These are phyloP conservation scores for Coenobita brevimanus DNA, from an alignment of 1,140 invertebrate species.

Conservation along the genomic window DNA sequence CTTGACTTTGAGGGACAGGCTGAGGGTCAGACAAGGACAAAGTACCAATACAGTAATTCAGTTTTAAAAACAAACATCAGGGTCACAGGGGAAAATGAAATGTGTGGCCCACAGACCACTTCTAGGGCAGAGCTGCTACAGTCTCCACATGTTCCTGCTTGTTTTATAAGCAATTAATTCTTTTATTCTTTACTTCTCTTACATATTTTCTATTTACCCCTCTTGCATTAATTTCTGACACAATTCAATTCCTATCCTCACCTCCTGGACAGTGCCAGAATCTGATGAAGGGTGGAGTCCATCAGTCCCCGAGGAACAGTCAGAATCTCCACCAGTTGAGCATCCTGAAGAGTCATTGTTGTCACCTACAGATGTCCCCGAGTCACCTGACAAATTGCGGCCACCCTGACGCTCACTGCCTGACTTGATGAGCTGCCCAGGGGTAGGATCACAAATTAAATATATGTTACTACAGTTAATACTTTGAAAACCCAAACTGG, in stretches of 20 bases:
- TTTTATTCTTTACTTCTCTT: no score
- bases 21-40: no score
- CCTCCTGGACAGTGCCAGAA: slow-evolving; percentile 54
- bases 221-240: background rate
- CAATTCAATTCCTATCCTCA: background rate
- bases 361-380: slow-evolving; percentile 50
- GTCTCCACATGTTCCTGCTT: no score
- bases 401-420: slow-evolving; percentile 22
- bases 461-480: background rate
- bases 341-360: slow-evolving; percentile 45
- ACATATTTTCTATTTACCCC: no score
- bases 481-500: no score
- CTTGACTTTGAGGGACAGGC: no score
- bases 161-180: no score
- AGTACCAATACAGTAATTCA: no score
- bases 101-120: no score
- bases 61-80: no score
- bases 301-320: slow-evolving; percentile 46
- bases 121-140: no score
- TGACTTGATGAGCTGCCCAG: slow-evolving; percentile 38
- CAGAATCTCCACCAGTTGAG: slow-evolving; percentile 49
- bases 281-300: slow-evolving; percentile 39
- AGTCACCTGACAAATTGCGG: slow-evolving; percentile 51
- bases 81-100: no score
- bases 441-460: background rate